Conservation (phyloP, 2,113 vertebrate species). For the Cebus imitator region DNA sequence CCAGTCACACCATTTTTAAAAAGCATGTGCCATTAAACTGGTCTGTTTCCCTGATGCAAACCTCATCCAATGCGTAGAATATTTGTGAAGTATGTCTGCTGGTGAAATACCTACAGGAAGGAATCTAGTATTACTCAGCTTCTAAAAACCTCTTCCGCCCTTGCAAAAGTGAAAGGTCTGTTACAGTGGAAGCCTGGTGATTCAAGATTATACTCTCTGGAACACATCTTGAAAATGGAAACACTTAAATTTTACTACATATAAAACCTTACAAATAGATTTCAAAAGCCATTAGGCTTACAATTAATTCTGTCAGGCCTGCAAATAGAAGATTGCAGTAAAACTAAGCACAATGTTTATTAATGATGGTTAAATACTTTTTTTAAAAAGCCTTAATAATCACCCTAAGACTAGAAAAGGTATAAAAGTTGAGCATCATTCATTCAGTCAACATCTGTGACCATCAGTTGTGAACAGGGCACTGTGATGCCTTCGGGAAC, state of each 20-base stretch:
- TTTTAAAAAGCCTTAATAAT: neutral
- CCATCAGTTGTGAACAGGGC: neutral
- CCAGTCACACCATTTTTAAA: neutral
- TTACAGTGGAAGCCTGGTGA: neutral
- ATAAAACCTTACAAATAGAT: neutral
- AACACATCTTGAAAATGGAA: neutral
- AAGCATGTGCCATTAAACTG: neutral
- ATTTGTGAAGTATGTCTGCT: too few relatives aligned
- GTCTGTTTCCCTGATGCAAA: neutral
- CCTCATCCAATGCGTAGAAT: neutral
- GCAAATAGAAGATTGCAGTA: neutral
- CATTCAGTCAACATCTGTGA: neutral
- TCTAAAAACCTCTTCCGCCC: neutral
- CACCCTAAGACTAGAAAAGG: neutral
- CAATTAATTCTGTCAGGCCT: neutral
- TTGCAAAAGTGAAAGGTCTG: fast-evolving
- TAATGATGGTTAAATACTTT: neutral
- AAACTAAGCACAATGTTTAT: neutral
- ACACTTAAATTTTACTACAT: neutral
- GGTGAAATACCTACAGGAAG: neutral
- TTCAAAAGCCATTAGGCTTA: neutral
- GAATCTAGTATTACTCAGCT: neutral
- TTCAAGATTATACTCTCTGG: neutral
- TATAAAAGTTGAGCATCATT: neutral
- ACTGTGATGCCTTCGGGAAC: neutral